A percentile compares a stretch with the other conserved stretches of the same genome.
phyloP scores from a whole-genome alignment of 1,140 invertebrate species.

The Ceratitis capitata region DNA sequence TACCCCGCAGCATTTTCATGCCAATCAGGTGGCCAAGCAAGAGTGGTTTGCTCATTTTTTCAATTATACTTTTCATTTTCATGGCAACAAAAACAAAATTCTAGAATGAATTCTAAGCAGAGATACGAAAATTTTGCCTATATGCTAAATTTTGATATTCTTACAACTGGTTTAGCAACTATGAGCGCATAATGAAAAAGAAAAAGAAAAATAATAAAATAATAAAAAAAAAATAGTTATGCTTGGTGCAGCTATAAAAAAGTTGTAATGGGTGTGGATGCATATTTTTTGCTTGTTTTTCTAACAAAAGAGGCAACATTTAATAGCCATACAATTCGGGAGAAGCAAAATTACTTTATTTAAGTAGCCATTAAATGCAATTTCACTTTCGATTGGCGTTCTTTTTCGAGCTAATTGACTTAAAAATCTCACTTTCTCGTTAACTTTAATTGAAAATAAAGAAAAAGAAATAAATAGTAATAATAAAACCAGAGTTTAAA shows the following conservation, averaged over 20 bases:
- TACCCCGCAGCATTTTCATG: neutral
- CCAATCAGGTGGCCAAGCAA: neutral
- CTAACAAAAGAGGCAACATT: neutral
- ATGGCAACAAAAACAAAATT: neutral
- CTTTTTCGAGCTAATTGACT: neutral
- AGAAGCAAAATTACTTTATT: neutral
- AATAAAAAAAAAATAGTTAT: neutral
- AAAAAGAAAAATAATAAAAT: neutral
- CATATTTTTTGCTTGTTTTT: neutral
- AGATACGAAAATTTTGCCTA: neutral
- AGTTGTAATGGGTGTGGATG: neutral
- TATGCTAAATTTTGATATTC: neutral
- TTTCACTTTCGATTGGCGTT: slow-evolving; percentile 7
- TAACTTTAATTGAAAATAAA: neutral
- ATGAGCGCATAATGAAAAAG: neutral
- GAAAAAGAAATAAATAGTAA: neutral
- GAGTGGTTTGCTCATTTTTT: slow-evolving; percentile 11
- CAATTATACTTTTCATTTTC: neutral
- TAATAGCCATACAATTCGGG: neutral
- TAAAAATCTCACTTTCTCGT: neutral
- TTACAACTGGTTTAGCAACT: neutral
- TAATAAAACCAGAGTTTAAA: no score
- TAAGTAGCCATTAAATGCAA: neutral
- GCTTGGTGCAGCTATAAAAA: neutral
- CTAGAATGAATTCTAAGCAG: neutral